These are phyloP conservation scores for Ommatoiulus sabulosus DNA, from an alignment of 2,888 invertebrate genomes.

Conservation along the genomic window DNA sequence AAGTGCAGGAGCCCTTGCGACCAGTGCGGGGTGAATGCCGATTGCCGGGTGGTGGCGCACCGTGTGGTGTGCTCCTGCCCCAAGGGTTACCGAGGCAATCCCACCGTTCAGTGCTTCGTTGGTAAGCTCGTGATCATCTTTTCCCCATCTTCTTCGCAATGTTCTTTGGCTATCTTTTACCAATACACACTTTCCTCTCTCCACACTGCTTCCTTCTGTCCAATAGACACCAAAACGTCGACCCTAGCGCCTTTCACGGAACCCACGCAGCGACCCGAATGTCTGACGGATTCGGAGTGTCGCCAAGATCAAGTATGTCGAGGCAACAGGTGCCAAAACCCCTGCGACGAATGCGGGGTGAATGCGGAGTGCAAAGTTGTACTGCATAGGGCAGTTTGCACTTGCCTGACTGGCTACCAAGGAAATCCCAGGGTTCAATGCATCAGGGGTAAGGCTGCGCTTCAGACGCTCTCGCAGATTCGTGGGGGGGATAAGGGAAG, in stretches of 20 bases:
- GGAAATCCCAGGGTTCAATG: constrained; percentile 64
- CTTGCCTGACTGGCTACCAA: constrained; percentile 86
- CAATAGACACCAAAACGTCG: constrained; percentile 47
- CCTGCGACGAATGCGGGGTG: constrained; percentile 84
- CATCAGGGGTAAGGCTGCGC: constrained; percentile 59
- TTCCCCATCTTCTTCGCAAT: not conserved
- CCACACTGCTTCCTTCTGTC: not conserved
- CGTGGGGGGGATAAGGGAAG: too few relatives aligned
- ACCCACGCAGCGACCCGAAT: constrained; percentile 51
- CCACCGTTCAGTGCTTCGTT: constrained; percentile 56
- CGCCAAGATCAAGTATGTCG: constrained; percentile 72
- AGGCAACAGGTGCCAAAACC: constrained; percentile 83
- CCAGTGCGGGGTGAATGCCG: constrained; percentile 85
- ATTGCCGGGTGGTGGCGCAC: constrained; percentile 84
- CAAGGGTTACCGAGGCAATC: constrained; percentile 76
- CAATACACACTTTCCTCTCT: not conserved
- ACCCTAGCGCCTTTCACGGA: constrained; percentile 8
- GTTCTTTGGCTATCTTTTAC: not conserved
- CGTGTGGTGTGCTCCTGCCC: constrained; percentile 88
- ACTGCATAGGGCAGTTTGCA: constrained; percentile 85
- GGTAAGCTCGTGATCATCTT: not conserved
- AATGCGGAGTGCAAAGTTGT: constrained; percentile 86
- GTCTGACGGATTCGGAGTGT: constrained; percentile 59
- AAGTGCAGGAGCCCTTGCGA: constrained; percentile 84
- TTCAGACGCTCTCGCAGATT: not conserved